Conservation (phyloP, 2,113 vertebrate genomes). For the Protobothrops mucrosquamatus region DNA sequence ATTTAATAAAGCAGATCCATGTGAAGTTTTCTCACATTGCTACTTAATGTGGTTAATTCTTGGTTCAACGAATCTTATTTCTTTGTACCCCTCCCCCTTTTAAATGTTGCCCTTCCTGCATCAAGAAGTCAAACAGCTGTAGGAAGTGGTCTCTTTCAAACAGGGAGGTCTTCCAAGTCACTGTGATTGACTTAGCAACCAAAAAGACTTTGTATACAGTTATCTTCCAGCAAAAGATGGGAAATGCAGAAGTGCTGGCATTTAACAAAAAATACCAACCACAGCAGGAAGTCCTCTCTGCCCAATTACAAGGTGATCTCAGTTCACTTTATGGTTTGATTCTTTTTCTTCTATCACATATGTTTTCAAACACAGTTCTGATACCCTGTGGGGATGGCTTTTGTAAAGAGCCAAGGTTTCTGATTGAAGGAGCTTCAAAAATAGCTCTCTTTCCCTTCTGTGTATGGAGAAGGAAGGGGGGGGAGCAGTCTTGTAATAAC, state of each 20-base stretch:
- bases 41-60: conserved; percentile 38
- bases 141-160: conserved; percentile 67
- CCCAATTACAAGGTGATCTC: conserved; percentile 79
- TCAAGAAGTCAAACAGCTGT: conserved; percentile 61
- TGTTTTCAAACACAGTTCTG: conserved; percentile 76
- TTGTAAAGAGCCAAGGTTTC: conserved; percentile 78
- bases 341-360: conserved; percentile 72
- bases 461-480: conserved; percentile 56
- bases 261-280: conserved; percentile 66
- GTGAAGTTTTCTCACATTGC: conserved; percentile 46
- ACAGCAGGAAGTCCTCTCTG: conserved; percentile 74
- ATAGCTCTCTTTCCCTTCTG: conserved; percentile 73
- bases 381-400: conserved; percentile 77
- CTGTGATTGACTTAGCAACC: conserved; percentile 72
- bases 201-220: conserved; percentile 70
- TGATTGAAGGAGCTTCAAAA: conserved; percentile 80
- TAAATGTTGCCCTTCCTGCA: conserved; percentile 63
- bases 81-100: conserved; percentile 8
- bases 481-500: conserved; percentile 65
- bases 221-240: conserved; percentile 70
- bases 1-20: conserved; percentile 36
- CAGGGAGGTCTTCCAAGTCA: conserved; percentile 64
- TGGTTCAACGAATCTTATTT: conserved; percentile 46
- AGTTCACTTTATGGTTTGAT: conserved; percentile 78
- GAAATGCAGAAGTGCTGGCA: conserved; percentile 64